Evolutionary conservation across 2,113 vertebrate species (phyloP).

Genomic region (Dendropsophus ebraccatus): DNA sequence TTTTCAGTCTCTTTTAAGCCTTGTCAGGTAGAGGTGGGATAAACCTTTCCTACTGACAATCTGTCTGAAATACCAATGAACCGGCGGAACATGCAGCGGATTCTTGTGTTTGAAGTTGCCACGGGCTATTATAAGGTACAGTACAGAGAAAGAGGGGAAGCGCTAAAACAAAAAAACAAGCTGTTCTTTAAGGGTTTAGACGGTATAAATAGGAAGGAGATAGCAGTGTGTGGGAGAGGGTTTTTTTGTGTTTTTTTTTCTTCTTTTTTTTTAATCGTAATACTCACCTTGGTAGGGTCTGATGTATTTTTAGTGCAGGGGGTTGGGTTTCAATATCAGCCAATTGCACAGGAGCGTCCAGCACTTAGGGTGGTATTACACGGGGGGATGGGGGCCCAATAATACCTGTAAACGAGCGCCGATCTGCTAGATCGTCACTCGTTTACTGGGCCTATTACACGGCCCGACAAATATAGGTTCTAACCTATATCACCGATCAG

Average conservation of each 20-base stretch:
- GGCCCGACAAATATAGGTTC: too few relatives aligned
- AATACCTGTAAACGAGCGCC: too few relatives aligned
- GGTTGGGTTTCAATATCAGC: too few relatives aligned
- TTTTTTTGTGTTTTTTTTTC: neutral
- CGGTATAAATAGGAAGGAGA: neutral
- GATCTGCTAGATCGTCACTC: too few relatives aligned
- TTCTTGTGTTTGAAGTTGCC: conserved; percentile 18
- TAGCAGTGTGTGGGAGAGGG: neutral
- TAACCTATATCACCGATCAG: too few relatives aligned
- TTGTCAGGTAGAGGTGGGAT: conserved; percentile 46
- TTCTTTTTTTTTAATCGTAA: neutral
- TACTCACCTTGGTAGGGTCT: neutral
- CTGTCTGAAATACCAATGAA: conserved; percentile 27
- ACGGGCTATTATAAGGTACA: conserved; percentile 18
- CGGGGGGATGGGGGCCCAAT: too few relatives aligned
- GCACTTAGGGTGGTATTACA: too few relatives aligned
- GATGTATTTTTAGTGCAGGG: too few relatives aligned
- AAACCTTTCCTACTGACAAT: conserved; percentile 37
- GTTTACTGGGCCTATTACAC: too few relatives aligned
- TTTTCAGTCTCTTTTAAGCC: conserved; percentile 12
- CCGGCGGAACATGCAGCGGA: neutral
- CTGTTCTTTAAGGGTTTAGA: conserved; percentile 3
- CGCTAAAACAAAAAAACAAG: neutral
- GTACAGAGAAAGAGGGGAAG: neutral
- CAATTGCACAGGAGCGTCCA: too few relatives aligned